Conservation (phyloP, 64 coral and sea anemone genomes). For the Trachythela sp. region DNA sequence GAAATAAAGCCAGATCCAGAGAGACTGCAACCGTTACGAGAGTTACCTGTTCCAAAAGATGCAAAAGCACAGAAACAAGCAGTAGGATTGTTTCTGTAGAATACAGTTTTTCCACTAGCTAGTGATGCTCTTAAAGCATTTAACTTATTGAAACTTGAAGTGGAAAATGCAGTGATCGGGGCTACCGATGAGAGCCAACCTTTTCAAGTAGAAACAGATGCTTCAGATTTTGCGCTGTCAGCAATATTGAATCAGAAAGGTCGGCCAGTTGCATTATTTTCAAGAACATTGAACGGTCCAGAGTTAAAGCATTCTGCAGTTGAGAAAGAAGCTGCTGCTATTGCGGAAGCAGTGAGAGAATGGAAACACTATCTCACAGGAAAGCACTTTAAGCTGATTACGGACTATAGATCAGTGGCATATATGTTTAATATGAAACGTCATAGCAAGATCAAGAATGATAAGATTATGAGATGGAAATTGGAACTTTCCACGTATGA, state of each 20-base stretch:
- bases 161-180: background rate
- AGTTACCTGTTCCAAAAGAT: background rate
- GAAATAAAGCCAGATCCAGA: background rate
- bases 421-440: too few species aligned
- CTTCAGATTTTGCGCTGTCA: background rate
- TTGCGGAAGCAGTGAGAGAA: too few species aligned
- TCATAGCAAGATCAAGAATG: too few species aligned
- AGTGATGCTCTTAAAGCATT: slow-evolving; percentile 14
- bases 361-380: too few species aligned
- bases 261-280: slow-evolving; percentile 7
- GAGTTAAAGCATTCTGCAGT: background rate
- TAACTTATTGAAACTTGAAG: background rate
- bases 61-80: background rate
- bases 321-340: background rate
- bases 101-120: background rate
- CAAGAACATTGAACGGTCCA: too few species aligned
- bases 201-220: background rate
- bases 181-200: background rate
- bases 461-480: too few species aligned
- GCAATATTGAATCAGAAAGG: background rate
- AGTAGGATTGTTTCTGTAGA: background rate
- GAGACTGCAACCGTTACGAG: background rate
- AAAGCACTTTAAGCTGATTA: too few species aligned
- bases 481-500: too few species aligned
- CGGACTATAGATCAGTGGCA: too few species aligned